A percentile compares a stretch with the other conserved stretches of the same genome.
These are phyloP conservation scores for Neoascia interrupta DNA, from an alignment of 2,888 invertebrate genomes.

Conservation along the genomic window DNA sequence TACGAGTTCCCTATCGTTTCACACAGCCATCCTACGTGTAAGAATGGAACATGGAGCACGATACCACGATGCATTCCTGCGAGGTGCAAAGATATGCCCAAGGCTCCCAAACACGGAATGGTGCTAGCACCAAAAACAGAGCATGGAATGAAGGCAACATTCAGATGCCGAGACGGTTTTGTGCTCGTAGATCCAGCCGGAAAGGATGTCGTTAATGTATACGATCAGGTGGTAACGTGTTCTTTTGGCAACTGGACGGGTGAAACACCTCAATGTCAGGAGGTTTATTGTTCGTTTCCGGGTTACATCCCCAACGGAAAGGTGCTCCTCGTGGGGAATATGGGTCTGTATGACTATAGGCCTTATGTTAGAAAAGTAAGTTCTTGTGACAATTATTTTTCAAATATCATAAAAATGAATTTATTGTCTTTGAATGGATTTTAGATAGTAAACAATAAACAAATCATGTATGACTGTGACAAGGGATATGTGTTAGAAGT, in stretches of 20 bases:
- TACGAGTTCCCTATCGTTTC: slow-evolving; percentile 90
- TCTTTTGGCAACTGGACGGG: slow-evolving; percentile 97
- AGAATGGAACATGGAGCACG: slow-evolving; percentile 97
- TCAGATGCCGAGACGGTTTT: slow-evolving; percentile 96
- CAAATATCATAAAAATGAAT: background rate
- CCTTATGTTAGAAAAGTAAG: slow-evolving; percentile 93
- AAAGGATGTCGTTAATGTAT: slow-evolving; percentile 78
- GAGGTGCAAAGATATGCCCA: slow-evolving; percentile 91
- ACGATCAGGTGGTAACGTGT: slow-evolving; percentile 89
- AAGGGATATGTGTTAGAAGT: slow-evolving; percentile 92
- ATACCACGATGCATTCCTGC: slow-evolving; percentile 92
- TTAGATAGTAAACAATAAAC: slow-evolving; percentile 91
- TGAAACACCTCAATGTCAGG: slow-evolving; percentile 91
- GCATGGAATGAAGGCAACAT: slow-evolving; percentile 96
- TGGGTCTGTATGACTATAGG: slow-evolving; percentile 97
- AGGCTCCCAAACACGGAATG: slow-evolving; percentile 94
- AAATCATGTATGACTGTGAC: slow-evolving; percentile 97
- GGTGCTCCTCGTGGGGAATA: slow-evolving; percentile 94
- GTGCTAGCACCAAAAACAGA: slow-evolving; percentile 98
- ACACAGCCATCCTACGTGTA: slow-evolving; percentile 89
- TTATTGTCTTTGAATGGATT: slow-evolving; percentile 10
- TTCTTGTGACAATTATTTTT: too few species aligned
- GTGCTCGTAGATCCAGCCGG: slow-evolving; percentile 86
- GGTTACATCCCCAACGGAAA: slow-evolving; percentile 94
- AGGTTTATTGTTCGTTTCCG: slow-evolving; percentile 96